Percentiles rank a stretch among this genome's conserved stretches.
Conservation (phyloP, 2,113 vertebrate genomes). For the Lichenostomus cassidix region DNA sequence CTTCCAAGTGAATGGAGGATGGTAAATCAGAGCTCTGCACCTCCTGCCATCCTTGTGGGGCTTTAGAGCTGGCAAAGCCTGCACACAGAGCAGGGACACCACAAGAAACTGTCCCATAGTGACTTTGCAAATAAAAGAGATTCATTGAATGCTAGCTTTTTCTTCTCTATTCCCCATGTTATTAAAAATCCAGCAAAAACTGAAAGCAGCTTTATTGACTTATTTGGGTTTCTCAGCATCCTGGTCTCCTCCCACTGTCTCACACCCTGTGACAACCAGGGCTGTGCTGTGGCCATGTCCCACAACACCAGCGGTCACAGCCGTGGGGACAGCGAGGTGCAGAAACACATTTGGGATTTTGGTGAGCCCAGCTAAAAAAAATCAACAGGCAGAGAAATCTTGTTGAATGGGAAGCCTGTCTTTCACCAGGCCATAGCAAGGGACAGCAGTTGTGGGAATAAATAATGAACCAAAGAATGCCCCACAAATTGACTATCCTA, state of each 20-base stretch:
- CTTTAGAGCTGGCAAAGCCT: neutral
- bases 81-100: neutral
- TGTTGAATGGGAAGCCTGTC: neutral
- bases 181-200: neutral
- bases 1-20: neutral
- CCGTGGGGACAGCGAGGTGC: fast-evolving
- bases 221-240: neutral
- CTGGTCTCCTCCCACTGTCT: neutral
- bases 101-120: neutral
- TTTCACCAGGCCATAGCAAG: neutral
- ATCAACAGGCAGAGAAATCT: neutral
- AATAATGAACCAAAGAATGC: constrained; percentile 8
- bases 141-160: neutral
- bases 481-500: neutral
- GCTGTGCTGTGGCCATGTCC: neutral
- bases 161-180: neutral
- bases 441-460: constrained; percentile 7
- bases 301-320: fast-evolving
- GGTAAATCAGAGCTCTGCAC: neutral
- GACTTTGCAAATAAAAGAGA: neutral
- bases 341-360: fast-evolving
- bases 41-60: neutral
- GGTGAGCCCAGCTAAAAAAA: neutral
- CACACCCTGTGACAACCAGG: neutral
- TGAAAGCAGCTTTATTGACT: neutral